Base-by-base conservation (phyloP, 2,888 invertebrate species). In the Hermaeophaga mercurialis region DNA sequence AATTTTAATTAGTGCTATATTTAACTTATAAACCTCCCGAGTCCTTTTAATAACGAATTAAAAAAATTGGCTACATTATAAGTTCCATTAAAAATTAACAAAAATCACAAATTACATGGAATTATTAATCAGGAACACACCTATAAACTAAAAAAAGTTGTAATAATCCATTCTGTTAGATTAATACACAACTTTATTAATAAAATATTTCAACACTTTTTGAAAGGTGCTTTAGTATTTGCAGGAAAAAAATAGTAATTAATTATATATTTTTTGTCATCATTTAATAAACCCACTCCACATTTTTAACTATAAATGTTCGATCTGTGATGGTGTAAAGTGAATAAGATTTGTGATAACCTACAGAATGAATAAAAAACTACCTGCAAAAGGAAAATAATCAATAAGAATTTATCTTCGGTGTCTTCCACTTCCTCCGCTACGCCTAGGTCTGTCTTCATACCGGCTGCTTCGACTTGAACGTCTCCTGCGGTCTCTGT, bases 401-500 rank as follows among this genome's bases (percentile, higher is more conserved):
- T 15, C 36, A 36, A 2, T 12, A 36, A 17, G 14, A n/a, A 43
- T 43, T 24, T 52, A 52, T 52, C 52, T 43, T 19, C 58, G 48
- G 19, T 48, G 33, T 44, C 58, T 55, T 22, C 55, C 28, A 26
- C 54, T 45, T 8, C 58, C 61, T 8, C 59, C 56, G 18, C 62
- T 56, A 9, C 61, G 50, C 18, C 63, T 59, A 4, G 59, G 44
- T 22, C 61, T 47, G 19, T 59, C 59, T 11, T 63, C 63, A 15
- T 61, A 58, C 3, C 60, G 62, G 31, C 62, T 59, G 45, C 67
- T 65, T 19, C 75, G 56, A 26, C 66, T 60, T 1, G 62, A 63
- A 5, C 64, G 66, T 59, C 74, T 67, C 54, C 71, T 71, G 58
- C 74, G 73, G 63, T 75, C 72, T 65, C 74, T 70, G 66, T 76